Conservation (phyloP, 2,797 vertebrate genomes). For the Lagorchestes hirsutus region DNA sequence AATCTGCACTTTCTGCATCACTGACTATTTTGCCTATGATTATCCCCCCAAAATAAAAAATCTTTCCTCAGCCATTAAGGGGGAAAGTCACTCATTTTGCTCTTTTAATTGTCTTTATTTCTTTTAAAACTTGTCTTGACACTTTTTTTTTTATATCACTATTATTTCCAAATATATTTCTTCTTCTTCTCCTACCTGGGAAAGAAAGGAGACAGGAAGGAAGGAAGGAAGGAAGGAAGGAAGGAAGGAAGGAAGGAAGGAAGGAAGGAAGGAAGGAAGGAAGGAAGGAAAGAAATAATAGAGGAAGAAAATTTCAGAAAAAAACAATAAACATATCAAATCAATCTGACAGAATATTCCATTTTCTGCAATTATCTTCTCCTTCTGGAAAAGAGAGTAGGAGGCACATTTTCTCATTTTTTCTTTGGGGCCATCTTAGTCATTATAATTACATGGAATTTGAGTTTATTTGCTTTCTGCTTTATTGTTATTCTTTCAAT, state of each 20-base stretch:
- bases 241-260: no score
- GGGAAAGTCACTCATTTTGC: neutral
- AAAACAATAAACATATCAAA: neutral
- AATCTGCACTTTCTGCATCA: neutral
- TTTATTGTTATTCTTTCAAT: neutral
- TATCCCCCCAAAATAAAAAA: neutral
- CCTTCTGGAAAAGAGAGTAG: neutral
- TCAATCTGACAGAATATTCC: neutral
- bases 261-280: neutral
- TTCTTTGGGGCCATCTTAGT: neutral
- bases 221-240: neutral
- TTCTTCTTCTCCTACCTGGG: neutral
- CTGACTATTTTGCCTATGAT: neutral
- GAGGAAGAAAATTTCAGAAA: neutral
- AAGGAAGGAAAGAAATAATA: neutral
- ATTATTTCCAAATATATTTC: neutral
- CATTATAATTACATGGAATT: neutral
- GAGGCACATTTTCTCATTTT: neutral
- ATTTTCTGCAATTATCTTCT: neutral
- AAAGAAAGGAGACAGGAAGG: neutral
- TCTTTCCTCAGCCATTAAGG: constrained; percentile 15
- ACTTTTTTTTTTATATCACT: neutral
- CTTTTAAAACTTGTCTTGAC: neutral
- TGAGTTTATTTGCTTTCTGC: neutral
- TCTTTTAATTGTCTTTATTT: no score